A percentile compares a stretch with the other conserved stretches of the same genome.
Evolutionary conservation across 2,113 vertebrate species (phyloP).

Genomic region (Pseudorasbora parva): DNA sequence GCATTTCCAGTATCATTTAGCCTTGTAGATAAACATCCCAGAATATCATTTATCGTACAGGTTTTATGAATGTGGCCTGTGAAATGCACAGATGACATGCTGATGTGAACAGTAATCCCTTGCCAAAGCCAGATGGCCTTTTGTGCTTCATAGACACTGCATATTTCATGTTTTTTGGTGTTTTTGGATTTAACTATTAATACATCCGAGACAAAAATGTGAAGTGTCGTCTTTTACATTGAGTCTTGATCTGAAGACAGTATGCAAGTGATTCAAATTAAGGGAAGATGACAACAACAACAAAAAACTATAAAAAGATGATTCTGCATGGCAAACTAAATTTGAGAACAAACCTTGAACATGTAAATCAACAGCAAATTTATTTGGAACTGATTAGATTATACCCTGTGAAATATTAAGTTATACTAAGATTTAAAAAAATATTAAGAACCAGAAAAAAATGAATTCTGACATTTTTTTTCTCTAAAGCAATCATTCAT

Average conservation of each 20-base stretch:
- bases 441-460: too few relatives aligned
- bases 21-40: constrained; percentile 69
- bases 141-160: background rate
- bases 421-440: too few relatives aligned
- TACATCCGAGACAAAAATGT: background rate
- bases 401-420: background rate
- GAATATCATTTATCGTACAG: constrained; percentile 59
- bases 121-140: constrained; percentile 2
- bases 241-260: background rate
- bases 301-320: background rate
- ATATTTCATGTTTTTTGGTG: background rate
- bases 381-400: constrained; percentile 22
- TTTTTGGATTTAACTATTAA: background rate
- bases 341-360: constrained; percentile 14
- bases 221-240: too few relatives aligned
- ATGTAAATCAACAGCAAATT: constrained; percentile 5
- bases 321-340: background rate
- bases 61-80: constrained; percentile 5
- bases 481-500: constrained; percentile 26
- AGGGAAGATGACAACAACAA: background rate
- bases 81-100: constrained; percentile 51
- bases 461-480: constrained; percentile 43
- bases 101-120: background rate
- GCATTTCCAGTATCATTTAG: constrained; percentile 40
- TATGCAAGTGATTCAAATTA: background rate